Base-by-base conservation (phyloP, 2,888 invertebrate species). In the Drosophila yooni region DNA sequence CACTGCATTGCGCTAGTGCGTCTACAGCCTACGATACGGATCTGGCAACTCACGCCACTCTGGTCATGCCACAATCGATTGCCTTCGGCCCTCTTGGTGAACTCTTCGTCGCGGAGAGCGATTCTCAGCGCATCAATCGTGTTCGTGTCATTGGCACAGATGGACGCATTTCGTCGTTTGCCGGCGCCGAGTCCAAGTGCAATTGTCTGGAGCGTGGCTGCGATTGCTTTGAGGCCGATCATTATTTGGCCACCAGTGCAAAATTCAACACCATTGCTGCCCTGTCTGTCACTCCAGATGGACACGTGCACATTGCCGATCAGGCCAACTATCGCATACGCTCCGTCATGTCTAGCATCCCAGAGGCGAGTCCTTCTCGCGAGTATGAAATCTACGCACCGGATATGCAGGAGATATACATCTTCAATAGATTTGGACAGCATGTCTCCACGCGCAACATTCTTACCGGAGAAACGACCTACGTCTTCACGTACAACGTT, bases 301-400 rank as follows among this genome's bases (percentile, higher is more conserved):
- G 99, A 0, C 96, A 97, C 31, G 96, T 99, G 0, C 98, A 99
- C 87, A 97, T 99, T 60, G 98, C 98, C 1, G 99, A 99, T 93
- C 98, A 98, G 94, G 98, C 97, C 0, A 97, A 97, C 91, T 97
- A 97, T 88, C 95, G 98, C 85, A 97, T 98, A 61, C 94, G 98
- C 50, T 97, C 97, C 0, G 97, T 98, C 0, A 97, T 96, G 95
- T 97, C 97, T 0, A 97, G 97, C 87, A 97, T 98, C 71, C 98
- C 98, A 0, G 97, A 97, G 81, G 96, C 97, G 0, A 97, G 97
- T 84, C 95, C 95, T 1, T 95, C 96, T 0, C 94, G 97, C 52
- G 97, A 98, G 91, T 99, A 99, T 92, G 98, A 98, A 92, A 98
- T 99, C 67, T 97, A 97, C 89, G 98, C 98, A 0, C 97, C 99